These are phyloP conservation scores for Napeogenes inachia DNA, from an alignment of 2,888 invertebrate genomes.

Conservation along the genomic window DNA sequence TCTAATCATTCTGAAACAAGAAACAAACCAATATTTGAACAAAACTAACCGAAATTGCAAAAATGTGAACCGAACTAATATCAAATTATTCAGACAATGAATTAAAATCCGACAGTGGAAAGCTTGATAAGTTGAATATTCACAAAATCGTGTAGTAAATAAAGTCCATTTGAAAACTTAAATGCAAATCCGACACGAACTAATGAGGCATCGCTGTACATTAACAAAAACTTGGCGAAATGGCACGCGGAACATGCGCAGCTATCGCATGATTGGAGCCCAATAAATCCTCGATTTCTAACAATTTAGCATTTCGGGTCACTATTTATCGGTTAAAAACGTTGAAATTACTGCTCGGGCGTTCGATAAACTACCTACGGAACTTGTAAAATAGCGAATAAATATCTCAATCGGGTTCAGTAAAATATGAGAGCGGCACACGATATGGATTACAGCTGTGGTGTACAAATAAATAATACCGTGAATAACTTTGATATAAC, in stretches of 20 bases:
- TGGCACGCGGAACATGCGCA: conserved; percentile 32
- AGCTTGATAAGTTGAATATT: conserved; percentile 7
- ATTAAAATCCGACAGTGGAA: conserved; percentile 9
- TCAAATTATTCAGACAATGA: conserved; percentile 2
- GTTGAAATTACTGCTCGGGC: conserved; percentile 40
- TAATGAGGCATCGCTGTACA: conserved; percentile 35
- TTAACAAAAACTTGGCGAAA: conserved; percentile 34
- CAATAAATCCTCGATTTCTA: conserved; percentile 50
- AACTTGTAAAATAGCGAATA: conserved; percentile 63
- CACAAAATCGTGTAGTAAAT: conserved; percentile 17
- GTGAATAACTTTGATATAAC: not conserved
- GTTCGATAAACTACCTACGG: conserved; percentile 48
- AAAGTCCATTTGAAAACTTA: conserved; percentile 24
- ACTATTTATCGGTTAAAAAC: conserved; percentile 50
- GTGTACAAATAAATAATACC: not conserved
- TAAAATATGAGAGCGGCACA: conserved; percentile 55
- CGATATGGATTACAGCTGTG: conserved; percentile 38
- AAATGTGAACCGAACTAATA: not conserved
- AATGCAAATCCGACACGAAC: conserved; percentile 34
- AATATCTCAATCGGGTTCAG: conserved; percentile 60
- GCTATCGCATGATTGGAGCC: conserved; percentile 41
- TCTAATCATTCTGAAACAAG: too few relatives aligned
- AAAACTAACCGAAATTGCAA: too few relatives aligned
- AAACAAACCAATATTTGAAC: too few relatives aligned
- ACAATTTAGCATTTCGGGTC: conserved; percentile 47